Base-by-base conservation (phyloP, 2,888 invertebrate species). In the Crepidodera aurea region DNA sequence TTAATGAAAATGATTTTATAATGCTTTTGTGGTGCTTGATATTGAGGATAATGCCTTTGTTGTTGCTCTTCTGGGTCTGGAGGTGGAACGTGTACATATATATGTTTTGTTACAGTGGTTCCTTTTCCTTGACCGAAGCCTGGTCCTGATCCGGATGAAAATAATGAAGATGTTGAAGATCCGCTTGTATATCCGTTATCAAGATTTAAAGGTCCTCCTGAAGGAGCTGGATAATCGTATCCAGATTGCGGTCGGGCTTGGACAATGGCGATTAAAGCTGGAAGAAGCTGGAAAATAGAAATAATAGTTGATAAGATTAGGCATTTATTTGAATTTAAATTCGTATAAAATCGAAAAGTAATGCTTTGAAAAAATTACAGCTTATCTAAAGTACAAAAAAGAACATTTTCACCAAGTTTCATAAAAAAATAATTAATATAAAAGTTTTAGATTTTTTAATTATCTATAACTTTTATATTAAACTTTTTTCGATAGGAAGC, bases 1-100 rank as follows among this genome's bases (percentile, higher is more conserved):
- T 93, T 93, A 82, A 93, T 93, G 87, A 93, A 93, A 83, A 93
- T 92, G 79, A 93, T 93, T 79, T 93, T 93, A 86, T 93, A 92
- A 81, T 92, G 92, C 75, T 93, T 93, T 79, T 91, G 90, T 34
- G 92, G 85, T 67, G 90, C 88, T 46, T 89, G 88, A 0, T 87
- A 83, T 15, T 86, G 85, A 70, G 90, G 85, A 56, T 87, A 84
- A 69, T 88, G 86, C 63, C 84, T 83, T 48, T 85, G 83, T 69
- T 86, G 84, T 71, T 85, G 82, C 74, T 88, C 88, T 70, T 88
- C 87, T 12, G 88, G 90, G 6, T 44, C 44, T n/a, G 44, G 44
- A 25, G 44, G 44, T 13, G 44, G 22, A 1, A 44, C 16, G 12
- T 44, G 22, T 13, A 44, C 44, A 22, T 44, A 44, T 3, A 44